These are phyloP conservation scores for Cladopsammia gracilis DNA, from an alignment of 64 coral and sea anemone genomes.

Conservation along the genomic window DNA sequence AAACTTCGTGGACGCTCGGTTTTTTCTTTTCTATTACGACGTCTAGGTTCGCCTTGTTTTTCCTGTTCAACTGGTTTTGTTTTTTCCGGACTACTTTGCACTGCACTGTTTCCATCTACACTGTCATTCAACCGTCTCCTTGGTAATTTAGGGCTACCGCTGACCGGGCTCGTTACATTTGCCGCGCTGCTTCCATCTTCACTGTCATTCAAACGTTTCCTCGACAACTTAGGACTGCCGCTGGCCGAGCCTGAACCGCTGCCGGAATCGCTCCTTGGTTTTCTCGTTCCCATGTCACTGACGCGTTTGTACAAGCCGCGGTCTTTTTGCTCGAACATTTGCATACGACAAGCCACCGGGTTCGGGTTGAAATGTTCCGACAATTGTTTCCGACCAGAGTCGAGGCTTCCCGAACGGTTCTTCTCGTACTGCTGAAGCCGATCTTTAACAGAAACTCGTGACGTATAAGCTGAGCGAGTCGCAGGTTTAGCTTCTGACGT, in stretches of 20 bases:
- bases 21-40: slow-evolving; percentile 19
- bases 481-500: background rate
- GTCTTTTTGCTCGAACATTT: slow-evolving; percentile 52
- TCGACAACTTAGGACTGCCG: slow-evolving; percentile 29
- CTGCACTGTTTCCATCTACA: slow-evolving; percentile 4
- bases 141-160: slow-evolving; percentile 47
- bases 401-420: slow-evolving; percentile 25
- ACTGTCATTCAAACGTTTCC: background rate
- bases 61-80: slow-evolving; percentile 20
- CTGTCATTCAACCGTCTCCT: slow-evolving; percentile 22
- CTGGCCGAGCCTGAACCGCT: slow-evolving; percentile 30
- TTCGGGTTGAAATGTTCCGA: slow-evolving; percentile 19
- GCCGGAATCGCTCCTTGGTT: slow-evolving; percentile 18
- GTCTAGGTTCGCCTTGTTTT: slow-evolving; percentile 1
- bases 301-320: slow-evolving; percentile 28
- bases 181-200: background rate
- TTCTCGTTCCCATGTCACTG: slow-evolving; percentile 13
- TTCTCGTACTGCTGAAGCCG: slow-evolving; percentile 64
- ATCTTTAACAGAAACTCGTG: slow-evolving; percentile 70
- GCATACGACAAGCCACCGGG: slow-evolving; percentile 52
- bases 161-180: background rate
- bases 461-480: slow-evolving; percentile 11
- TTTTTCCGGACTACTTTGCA: background rate
- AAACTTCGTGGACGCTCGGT: slow-evolving; percentile 24
- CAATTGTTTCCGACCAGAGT: slow-evolving; percentile 41